Conservation (phyloP, 2,888 invertebrate genomes). For the Parnassius apollo region DNA sequence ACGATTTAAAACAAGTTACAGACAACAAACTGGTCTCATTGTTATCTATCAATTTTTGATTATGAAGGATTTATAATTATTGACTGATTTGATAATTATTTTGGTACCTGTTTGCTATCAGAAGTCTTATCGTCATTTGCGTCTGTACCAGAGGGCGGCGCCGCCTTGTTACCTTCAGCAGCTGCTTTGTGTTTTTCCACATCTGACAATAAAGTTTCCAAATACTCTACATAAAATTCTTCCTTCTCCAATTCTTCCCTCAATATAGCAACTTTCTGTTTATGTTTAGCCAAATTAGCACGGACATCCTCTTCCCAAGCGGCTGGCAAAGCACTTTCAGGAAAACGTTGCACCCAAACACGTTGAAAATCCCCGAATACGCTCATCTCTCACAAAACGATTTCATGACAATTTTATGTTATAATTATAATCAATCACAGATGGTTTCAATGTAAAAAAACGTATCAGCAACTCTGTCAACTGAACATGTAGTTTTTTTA, state of each 20-base stretch:
- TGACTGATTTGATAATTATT: slow-evolving; percentile 26
- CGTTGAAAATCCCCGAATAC: slow-evolving; percentile 95
- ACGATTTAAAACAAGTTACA: neutral
- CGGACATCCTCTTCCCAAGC: slow-evolving; percentile 97
- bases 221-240: slow-evolving; percentile 93
- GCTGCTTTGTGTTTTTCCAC: slow-evolving; percentile 90
- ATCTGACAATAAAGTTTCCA: slow-evolving; percentile 91
- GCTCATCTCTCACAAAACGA: slow-evolving; percentile 86
- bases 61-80: slow-evolving; percentile 10
- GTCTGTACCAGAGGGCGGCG: slow-evolving; percentile 74
- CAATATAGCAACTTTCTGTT: slow-evolving; percentile 90
- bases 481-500: slow-evolving; percentile 43
- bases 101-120: slow-evolving; percentile 72
- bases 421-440: slow-evolving; percentile 48
- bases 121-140: slow-evolving; percentile 70
- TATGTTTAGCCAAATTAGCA: slow-evolving; percentile 93
- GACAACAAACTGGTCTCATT: neutral
- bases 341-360: slow-evolving; percentile 95
- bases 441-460: slow-evolving; percentile 46
- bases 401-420: slow-evolving; percentile 78
- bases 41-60: slow-evolving; percentile 4
- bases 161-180: slow-evolving; percentile 70
- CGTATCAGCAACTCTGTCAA: slow-evolving; percentile 61
- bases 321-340: slow-evolving; percentile 93
- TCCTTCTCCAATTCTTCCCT: slow-evolving; percentile 94